Evolutionary conservation across 2,888 invertebrate genomes (phyloP), one percentile per base, ranked within the genome.

Genomic region (Therioaphis trifolii): DNA sequence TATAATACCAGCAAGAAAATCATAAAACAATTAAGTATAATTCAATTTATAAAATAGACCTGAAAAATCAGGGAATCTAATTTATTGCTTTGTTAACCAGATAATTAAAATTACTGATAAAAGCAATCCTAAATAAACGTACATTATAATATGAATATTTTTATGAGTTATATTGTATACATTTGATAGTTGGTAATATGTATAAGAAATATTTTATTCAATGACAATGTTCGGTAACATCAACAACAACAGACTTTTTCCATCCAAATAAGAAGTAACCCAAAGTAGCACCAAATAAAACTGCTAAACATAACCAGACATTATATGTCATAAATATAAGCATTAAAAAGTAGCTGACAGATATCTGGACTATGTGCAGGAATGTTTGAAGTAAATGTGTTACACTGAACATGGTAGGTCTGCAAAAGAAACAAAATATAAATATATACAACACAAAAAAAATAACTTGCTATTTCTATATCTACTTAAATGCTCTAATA

Each of bases 321-420:
- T 98, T 98, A 91, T 96, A 98, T 0, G 97, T 97, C 98, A 98
- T 98, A 89, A 98, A 97, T 87, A 97, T 95, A 89, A 98, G 90
- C 98, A 98, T 98, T 75, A 98, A 91, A 89, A 97, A 93, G 89
- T 98, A 97, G 86, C 96, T 96, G 85, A 97, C 90, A 84, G 96
- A 92, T 88, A 98, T 95, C 90, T 97, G 97, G 27, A 97, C 88
- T 85, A 96, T 93, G 88, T 98, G 97, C 24, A 98, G 92, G 74
- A 93, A 89, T 21, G 97, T 97, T 90, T 98, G 97, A 89, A 94
- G 93, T 84, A 92, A 91, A 89, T 98, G 97, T 88, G 94, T 93
- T 87, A 91, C 89, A 87, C 96, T 96, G 88, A 95, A 89, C 94
- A 96, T 96, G 85, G 93, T 93, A 74, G 94, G 95, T 88, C 95